Evolutionary conservation across 2,113 vertebrate species (phyloP).

Genomic region (Actenoides lindsayi): DNA sequence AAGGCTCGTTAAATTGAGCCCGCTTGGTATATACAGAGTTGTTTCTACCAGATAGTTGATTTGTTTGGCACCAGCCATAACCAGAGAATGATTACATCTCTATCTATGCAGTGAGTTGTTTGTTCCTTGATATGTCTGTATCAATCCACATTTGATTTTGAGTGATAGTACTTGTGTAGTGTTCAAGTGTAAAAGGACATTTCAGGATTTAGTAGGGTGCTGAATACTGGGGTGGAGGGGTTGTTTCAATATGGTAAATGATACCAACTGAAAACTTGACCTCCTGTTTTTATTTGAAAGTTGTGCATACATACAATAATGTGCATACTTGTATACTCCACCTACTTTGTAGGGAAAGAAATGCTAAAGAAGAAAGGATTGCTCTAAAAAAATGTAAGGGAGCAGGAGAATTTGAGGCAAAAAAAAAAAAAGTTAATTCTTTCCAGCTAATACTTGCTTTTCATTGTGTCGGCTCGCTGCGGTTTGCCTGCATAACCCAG

Average conservation of each 20-base stretch:
- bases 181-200: background rate
- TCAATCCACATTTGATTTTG: background rate
- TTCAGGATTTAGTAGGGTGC: background rate
- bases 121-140: background rate
- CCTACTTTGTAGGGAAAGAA: background rate
- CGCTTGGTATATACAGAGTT: background rate
- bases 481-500: slow-evolving; percentile 31
- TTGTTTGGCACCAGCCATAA: background rate
- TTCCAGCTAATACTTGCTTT: background rate
- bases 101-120: background rate
- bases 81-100: background rate
- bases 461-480: background rate
- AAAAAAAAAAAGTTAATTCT: background rate
- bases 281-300: background rate
- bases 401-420: background rate
- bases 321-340: background rate
- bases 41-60: background rate
- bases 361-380: background rate
- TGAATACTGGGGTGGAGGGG: background rate
- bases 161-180: background rate
- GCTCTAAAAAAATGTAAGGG: background rate
- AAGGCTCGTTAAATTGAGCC: slow-evolving; percentile 4
- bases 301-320: background rate
- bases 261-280: background rate
- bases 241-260: background rate